These are phyloP conservation scores for Hydrozoanthus tunicans DNA, from an alignment of 64 coral and sea anemone species.

Conservation along the genomic window DNA sequence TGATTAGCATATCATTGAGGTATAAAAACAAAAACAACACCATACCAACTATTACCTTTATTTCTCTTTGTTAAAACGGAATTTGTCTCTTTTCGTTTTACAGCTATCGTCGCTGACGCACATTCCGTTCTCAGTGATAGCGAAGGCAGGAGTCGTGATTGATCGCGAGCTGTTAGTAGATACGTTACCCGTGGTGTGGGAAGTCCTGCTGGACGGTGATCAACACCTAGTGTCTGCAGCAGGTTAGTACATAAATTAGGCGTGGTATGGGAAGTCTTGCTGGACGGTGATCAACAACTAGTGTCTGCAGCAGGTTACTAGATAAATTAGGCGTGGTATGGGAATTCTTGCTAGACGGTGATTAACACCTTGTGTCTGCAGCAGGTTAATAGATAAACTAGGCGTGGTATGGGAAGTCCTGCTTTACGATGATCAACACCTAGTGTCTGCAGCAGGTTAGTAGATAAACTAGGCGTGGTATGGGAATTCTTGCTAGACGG, in stretches of 20 bases:
- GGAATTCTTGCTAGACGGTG: too few relatives aligned
- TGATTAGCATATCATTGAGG: too few relatives aligned
- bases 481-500: conserved; percentile 1
- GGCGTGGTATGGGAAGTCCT: conserved; percentile 87
- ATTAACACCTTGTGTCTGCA: too few relatives aligned
- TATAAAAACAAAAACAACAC: neutral
- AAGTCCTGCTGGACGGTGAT: conserved; percentile 83
- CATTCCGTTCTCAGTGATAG: conserved; percentile 91
- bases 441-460: conserved; percentile 90
- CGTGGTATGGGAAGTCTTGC: too few relatives aligned
- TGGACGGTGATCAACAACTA: conserved; percentile 80
- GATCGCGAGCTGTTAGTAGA: conserved; percentile 81
- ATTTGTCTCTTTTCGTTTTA: neutral
- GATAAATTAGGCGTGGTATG: too few relatives aligned
- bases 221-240: conserved; percentile 95
- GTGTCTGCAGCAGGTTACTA: conserved; percentile 85
- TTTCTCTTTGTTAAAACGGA: neutral
- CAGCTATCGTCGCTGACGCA: conserved; percentile 82
- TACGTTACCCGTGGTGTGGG: conserved; percentile 89
- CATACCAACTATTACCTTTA: neutral
- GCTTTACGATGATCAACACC: conserved; percentile 84
- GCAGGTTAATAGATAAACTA: too few relatives aligned
- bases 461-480: conserved; percentile 70
- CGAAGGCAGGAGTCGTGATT: conserved; percentile 89
- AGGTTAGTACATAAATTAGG: conserved; percentile 84